Evolutionary conservation across 1,140 invertebrate genomes (phyloP), one percentile per base, ranked within the genome.

Genomic region (Apocrypta bakeri): DNA sequence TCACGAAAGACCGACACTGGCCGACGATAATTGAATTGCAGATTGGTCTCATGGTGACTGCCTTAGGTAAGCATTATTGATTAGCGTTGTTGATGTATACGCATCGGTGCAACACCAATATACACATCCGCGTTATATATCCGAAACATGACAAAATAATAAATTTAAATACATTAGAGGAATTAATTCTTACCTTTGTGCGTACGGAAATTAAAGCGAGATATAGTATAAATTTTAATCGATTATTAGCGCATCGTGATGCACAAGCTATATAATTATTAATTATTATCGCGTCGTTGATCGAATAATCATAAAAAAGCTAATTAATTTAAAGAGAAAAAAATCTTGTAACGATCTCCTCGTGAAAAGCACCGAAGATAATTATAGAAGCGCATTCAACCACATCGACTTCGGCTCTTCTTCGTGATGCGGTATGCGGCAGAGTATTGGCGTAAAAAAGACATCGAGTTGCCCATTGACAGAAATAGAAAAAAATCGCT

Each of bases 1-100:
- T 81, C 56, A 75, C 69, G 40, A 72, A 74, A 81, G 79, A 81
- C 72, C 33, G 68, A 48, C 37, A 66, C 37, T 21, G n/a, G 2
- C 72, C 21, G 64, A 11, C 11, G 63, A 24, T 81, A 63, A 81
- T 81, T 81, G 72, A 81, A 81, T 75, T 81, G 72, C 40, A 81
- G 79, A 81, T 81, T 75, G 63, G 8, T 17, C 61, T 66, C 61
- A 17, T 14, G 24, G 61, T 21, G 12, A 37, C 8, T 81, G 63
- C 8, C 11, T 29, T 31, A 8, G 21, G n/a, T 56, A 56, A 56
- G 17, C 48, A 21, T 21, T 71, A 21, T 71, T 71, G n/a, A 71
- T 37, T n/a, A n/a, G 37, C 29, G 33, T 37, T 71, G 31, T 71
- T n/a, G n/a, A 37, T 21, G 27, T 27, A 71, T 21, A 21, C 78